A percentile compares a stretch with the other conserved stretches of the same genome.
Evolutionary conservation across 2,888 invertebrate genomes (phyloP).

Genomic region (Nemoura dubitans): DNA sequence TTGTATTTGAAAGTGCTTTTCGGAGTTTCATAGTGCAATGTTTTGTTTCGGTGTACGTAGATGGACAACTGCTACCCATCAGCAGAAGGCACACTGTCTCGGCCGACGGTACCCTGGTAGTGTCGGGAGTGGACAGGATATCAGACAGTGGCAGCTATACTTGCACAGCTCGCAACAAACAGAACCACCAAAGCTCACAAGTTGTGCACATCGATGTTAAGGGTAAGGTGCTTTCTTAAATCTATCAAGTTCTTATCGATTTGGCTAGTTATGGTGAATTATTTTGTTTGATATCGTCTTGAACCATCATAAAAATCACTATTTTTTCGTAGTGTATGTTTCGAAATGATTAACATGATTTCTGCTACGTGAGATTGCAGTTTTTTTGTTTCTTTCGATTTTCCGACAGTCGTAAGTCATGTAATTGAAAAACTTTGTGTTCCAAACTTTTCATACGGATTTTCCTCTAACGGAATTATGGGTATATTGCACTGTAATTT

Average conservation of each 20-base stretch:
- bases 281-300: no score
- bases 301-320: no score
- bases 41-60: conserved; percentile 54
- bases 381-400: no score
- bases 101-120: conserved; percentile 64
- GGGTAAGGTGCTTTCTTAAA: conserved; percentile 51
- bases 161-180: conserved; percentile 65
- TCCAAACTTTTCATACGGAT: background rate
- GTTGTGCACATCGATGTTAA: conserved; percentile 54
- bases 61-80: conserved; percentile 58
- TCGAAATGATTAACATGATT: no score
- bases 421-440: background rate
- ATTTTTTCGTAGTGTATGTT: no score
- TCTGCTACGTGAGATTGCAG: no score
- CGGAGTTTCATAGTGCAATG: background rate
- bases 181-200: conserved; percentile 57
- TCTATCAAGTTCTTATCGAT: background rate
- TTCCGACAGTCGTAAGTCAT: background rate
- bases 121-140: conserved; percentile 63
- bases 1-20: background rate
- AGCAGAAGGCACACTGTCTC: conserved; percentile 60
- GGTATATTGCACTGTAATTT: background rate
- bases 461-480: background rate
- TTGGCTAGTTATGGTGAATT: no score
- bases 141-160: conserved; percentile 66